Conservation (phyloP, 2,888 invertebrate species). For the Microctonus aethiopoides region DNA sequence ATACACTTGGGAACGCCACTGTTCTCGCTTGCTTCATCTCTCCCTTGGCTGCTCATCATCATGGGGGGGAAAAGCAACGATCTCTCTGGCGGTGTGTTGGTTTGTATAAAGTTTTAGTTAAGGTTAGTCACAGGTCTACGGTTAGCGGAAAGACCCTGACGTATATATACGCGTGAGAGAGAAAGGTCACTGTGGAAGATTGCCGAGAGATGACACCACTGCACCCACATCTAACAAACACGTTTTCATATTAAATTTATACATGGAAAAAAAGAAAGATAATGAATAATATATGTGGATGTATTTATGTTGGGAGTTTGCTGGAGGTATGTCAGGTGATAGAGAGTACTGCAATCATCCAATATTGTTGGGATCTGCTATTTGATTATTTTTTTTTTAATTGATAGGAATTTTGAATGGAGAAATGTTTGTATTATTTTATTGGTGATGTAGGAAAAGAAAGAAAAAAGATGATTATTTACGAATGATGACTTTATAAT, state of each 20-base stretch:
- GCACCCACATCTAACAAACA: conserved; percentile 52
- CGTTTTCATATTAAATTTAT: conserved; percentile 52
- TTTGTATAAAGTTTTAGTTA: conserved; percentile 30
- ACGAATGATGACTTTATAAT: too few relatives aligned
- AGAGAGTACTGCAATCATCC: too few relatives aligned
- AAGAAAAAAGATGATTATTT: too few relatives aligned
- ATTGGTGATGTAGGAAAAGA: too few relatives aligned
- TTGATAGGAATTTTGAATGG: too few relatives aligned
- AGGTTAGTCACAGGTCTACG: conserved; percentile 35
- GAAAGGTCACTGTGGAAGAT: conserved; percentile 55
- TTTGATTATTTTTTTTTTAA: too few relatives aligned
- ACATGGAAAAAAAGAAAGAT: too few relatives aligned
- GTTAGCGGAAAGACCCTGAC: conserved; percentile 42
- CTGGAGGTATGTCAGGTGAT: too few relatives aligned
- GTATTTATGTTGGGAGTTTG: too few relatives aligned
- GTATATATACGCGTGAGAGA: conserved; percentile 11
- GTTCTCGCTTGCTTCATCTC: background rate
- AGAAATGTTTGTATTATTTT: too few relatives aligned
- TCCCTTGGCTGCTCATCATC: background rate
- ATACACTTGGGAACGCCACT: background rate
- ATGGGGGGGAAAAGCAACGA: conserved; percentile 18
- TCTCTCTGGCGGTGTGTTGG: conserved; percentile 34
- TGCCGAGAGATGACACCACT: conserved; percentile 65
- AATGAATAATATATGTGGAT: too few relatives aligned
- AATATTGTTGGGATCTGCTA: too few relatives aligned